phyloP scores from a whole-genome alignment of 2,797 vertebrate genomes.

The Ctenosaura bakeri region DNA sequence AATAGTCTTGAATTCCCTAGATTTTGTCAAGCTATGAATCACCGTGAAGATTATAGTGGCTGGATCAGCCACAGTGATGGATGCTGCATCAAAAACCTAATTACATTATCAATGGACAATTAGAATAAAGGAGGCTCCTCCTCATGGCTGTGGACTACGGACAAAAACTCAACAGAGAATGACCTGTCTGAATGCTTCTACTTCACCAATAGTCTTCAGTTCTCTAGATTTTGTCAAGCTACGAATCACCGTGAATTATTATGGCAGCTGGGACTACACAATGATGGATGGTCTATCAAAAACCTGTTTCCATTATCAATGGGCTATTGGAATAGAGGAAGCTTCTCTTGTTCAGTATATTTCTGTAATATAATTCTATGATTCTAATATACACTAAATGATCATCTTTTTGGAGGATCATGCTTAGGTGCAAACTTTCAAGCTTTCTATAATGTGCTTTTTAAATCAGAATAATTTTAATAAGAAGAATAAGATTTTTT shows the following conservation, averaged over 20 bases:
- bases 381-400: no score
- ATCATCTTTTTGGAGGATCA: no score
- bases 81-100: background rate
- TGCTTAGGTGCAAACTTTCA: no score
- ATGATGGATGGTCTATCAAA: background rate
- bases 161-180: background rate
- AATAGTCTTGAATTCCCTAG: background rate
- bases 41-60: background rate
- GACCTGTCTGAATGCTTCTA: background rate
- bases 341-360: no score
- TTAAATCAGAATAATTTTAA: no score
- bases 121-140: background rate
- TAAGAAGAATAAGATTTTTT: no score
- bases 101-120: fast-evolving
- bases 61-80: background rate
- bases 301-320: background rate
- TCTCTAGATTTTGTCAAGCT: background rate
- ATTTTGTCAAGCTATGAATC: background rate
- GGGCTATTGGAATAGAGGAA: no score
- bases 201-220: background rate
- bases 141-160: background rate
- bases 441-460: no score
- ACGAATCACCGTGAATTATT: background rate
- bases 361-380: background rate
- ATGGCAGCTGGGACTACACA: background rate